Evolutionary conservation across 2,113 vertebrate genomes (phyloP), one percentile per base, ranked within the genome.

Genomic region (Calypte anna): DNA sequence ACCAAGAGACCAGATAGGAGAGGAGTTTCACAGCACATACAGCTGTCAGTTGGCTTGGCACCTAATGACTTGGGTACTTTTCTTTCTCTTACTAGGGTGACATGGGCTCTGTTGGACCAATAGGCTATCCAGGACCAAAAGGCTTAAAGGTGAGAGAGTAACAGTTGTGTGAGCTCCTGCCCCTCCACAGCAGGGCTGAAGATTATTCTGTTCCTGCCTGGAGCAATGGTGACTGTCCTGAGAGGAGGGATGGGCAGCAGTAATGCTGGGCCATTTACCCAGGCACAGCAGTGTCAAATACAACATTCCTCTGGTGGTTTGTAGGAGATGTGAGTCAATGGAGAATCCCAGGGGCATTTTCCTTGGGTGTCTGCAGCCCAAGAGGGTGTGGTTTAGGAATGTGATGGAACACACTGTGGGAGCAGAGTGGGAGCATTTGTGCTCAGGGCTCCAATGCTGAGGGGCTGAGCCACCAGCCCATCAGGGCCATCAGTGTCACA

Each of bases 121-220:
- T 99, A 51, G 99, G 99, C 77, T 98, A 98, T 93, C 98, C 98
- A 59, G 99, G 99, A 98, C 99, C 98, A 73, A 98, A 97, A 90
- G 99, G 99, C 98, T 97, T 99, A 95, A 99, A 99, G 98, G 99
- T 99, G 98, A 98, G 94, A 50, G 22, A 40, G 14, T 7, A 22
- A 36, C 10, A 68, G 51, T 31, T 79, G 8, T 21, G 25, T 16
- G 69, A 81, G 50, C 36, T 86, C 58, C 50, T 61, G 10, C 27
- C 9, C 24, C 12, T 84, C 57, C 50, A 14, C 0, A 2, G 23
- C 55, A 48, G 63, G 23, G 54, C 57, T 78, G 73, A 75, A 77
- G 57, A 40, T 64, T 44, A 4, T 68, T 75, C 36, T 27, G 0
- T n/a, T 86, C 36, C 14, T 92, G 27, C 21, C 15, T 18, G 44